Evolutionary conservation across 2,888 invertebrate genomes (phyloP).

Genomic region (Hypena proboscidalis): DNA sequence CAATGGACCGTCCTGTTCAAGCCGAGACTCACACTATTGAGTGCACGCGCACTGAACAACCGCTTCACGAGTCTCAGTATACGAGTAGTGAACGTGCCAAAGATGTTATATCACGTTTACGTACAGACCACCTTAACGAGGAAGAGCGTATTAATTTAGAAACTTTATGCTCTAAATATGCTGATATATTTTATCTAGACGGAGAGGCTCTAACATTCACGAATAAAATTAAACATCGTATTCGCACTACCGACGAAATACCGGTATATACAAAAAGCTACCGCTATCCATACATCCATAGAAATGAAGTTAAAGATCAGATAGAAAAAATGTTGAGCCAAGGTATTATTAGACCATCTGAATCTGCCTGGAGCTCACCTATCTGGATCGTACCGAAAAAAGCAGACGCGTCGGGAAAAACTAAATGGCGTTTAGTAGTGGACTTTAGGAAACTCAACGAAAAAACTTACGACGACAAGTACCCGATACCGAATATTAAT

Average conservation of each 20-base stretch:
- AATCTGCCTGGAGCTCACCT: constrained; percentile 5
- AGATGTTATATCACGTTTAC: neutral
- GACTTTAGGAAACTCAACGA: constrained; percentile 11
- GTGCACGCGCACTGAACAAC: neutral
- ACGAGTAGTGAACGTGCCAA: neutral
- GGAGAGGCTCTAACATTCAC: neutral
- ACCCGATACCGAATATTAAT: constrained; percentile 10
- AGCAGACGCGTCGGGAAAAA: constrained; percentile 6
- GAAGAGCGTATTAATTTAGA: neutral
- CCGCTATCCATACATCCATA: constrained; percentile 9
- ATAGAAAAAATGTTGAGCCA: constrained; percentile 14
- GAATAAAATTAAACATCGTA: neutral
- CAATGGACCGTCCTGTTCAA: neutral
- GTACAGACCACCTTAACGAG: neutral
- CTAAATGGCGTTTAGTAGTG: constrained; percentile 10
- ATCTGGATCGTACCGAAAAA: constrained; percentile 11
- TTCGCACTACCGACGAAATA: constrained; percentile 4
- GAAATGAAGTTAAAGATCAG: constrained; percentile 4
- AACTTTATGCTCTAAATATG: neutral
- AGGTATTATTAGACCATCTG: constrained; percentile 5
- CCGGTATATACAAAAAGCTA: constrained; percentile 5
- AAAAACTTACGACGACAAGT: constrained; percentile 10
- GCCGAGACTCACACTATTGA: constrained; percentile 1
- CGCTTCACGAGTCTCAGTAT: too few species aligned
- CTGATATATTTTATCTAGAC: neutral